Percentiles rank a stretch among this genome's conserved stretches.
Evolutionary conservation across 2,888 invertebrate species (phyloP).

Genomic region (Drosophila stalkeri): DNA sequence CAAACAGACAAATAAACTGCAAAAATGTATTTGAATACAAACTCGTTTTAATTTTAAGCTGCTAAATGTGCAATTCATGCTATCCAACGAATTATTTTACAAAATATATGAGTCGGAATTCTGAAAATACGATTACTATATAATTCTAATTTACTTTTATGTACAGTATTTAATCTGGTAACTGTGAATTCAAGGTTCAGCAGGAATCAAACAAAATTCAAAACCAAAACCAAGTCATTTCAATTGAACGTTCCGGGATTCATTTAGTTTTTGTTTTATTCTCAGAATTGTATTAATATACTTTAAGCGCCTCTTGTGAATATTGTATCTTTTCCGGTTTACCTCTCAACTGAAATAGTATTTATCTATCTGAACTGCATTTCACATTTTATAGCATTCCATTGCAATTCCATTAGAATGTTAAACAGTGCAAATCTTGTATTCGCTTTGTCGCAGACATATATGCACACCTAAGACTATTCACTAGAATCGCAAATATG

Average conservation of each 20-base stretch:
- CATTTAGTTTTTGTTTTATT: neutral
- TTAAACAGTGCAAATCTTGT: conserved; percentile 5
- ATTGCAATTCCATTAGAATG: conserved; percentile 20
- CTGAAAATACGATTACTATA: neutral
- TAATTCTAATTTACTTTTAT: neutral
- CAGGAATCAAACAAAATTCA: neutral
- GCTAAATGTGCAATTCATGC: neutral
- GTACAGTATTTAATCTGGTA: neutral
- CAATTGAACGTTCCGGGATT: neutral
- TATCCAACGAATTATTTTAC: neutral
- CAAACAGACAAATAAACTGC: conserved; percentile 83
- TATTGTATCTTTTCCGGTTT: neutral
- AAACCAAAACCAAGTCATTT: neutral
- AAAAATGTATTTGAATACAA: conserved; percentile 81
- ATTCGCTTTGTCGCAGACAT: neutral
- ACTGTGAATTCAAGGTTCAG: neutral
- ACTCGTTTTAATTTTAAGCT: neutral
- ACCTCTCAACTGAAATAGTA: neutral
- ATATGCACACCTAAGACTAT: neutral
- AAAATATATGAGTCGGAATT: neutral
- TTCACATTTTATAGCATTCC: conserved; percentile 8
- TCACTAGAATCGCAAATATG: conserved; percentile 2
- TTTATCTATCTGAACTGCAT: conserved; percentile 19
- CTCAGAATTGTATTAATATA: neutral
- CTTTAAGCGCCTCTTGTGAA: neutral